Base-by-base conservation (phyloP, 2,888 invertebrate species). In the Andrena bucephala region DNA sequence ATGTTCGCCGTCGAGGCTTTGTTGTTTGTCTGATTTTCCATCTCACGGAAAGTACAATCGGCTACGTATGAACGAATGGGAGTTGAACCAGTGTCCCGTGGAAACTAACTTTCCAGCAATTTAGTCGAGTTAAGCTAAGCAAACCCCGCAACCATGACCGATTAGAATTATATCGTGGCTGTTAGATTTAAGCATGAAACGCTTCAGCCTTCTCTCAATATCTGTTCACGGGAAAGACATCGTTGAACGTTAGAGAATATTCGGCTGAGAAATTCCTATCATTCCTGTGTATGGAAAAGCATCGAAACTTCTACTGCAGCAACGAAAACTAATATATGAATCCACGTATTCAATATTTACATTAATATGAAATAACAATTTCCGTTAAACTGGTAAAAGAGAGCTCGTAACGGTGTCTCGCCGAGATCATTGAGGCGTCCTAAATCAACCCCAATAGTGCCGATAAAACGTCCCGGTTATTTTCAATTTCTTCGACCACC, bases 101-200 rank as follows among this genome's bases (percentile, higher is more conserved):
- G 77, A 86, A 86, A 86, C 81, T 84, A 88, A 87, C 83, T 87
- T 86, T 63, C 68, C 59, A 62, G 42, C 69, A 78, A 84, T 87
- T 81, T 69, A 52, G 33, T 69, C 75, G 60, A 70, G 74, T 84
- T 84, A 63, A 78, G 48, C 72, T 72, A 67, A 77, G 67, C 78
- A 76, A 72, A 80, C 50, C 72, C 66, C 27, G 68, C 50, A 73
- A 77, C 78, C 75, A 75, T 83, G 68, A 75, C 71, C 76, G 79
- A 87, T 88, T 89, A 83, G 85, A 77, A 89, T 88, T 84, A 82
- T 77, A 66, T 77, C 42, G 13, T 31, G 59, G 29, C 29, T 20
- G 16, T 2, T 42, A 29, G 57, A 20, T 76, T 71, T 52, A 10
- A n/a, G 20, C 7, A 0, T 20, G 6, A 10, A 24, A 4, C n/a